These are phyloP conservation scores for Pimpla rufipes DNA, from an alignment of 2,888 invertebrate genomes.

Conservation along the genomic window DNA sequence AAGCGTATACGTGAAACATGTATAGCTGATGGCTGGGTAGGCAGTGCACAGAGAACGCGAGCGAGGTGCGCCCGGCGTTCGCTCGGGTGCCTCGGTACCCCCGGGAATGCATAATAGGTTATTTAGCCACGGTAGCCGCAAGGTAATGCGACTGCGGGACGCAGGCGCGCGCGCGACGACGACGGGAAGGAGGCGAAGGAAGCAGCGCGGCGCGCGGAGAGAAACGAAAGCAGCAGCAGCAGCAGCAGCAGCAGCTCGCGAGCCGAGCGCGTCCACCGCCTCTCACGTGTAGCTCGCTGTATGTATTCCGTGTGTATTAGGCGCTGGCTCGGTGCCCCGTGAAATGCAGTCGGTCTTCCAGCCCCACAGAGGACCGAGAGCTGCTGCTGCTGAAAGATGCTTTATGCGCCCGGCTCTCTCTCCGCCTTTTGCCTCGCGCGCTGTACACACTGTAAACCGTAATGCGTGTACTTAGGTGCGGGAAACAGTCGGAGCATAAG, in stretches of 20 bases:
- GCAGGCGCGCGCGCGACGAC: constrained; percentile 47
- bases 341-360: constrained; percentile 51
- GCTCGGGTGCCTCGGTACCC: constrained; percentile 55
- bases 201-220: no score
- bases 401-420: constrained; percentile 31
- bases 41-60: constrained; percentile 18
- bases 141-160: constrained; percentile 72
- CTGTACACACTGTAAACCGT: constrained; percentile 12
- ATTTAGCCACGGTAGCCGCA: constrained; percentile 77
- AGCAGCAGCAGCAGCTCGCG: no score
- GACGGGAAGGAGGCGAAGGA: constrained; percentile 31
- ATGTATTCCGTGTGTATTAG: constrained; percentile 20
- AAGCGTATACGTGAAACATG: constrained; percentile 31
- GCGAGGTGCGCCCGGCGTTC: constrained; percentile 56
- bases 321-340: constrained; percentile 33
- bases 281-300: constrained; percentile 3
- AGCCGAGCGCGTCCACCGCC: constrained; percentile 13
- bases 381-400: constrained; percentile 47
- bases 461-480: constrained; percentile 42
- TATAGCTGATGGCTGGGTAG: constrained; percentile 4
- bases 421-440: no score
- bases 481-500: constrained; percentile 35
- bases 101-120: constrained; percentile 81
- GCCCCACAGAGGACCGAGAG: constrained; percentile 12
- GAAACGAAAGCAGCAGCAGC: constrained; percentile 43